These are phyloP conservation scores for Eidolon dupreanum DNA, from an alignment of 2,797 vertebrate species.

Conservation along the genomic window DNA sequence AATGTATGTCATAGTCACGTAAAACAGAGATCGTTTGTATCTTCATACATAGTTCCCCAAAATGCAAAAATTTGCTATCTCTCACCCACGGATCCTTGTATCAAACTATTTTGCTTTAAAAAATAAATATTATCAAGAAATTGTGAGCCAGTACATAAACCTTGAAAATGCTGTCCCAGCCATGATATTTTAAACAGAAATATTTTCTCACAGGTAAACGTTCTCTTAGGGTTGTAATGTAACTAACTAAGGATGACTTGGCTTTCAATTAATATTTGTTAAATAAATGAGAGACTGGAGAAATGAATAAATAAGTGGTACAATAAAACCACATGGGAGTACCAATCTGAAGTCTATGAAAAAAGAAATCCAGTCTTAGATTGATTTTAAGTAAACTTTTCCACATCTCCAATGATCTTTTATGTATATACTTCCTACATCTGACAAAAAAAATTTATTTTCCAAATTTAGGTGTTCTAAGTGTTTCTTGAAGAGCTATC, in stretches of 20 bases:
- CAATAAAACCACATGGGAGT: neutral
- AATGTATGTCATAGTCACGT: neutral
- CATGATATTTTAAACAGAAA: neutral
- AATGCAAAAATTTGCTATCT: neutral
- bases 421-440: neutral
- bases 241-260: neutral
- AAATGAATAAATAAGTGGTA: neutral
- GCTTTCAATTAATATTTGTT: slow-evolving; percentile 4
- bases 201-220: neutral
- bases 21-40: neutral
- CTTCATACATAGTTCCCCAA: neutral
- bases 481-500: neutral
- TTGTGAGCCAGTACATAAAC: neutral
- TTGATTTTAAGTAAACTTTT: neutral
- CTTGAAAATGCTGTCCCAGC: neutral
- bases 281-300: neutral
- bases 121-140: neutral
- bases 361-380: neutral
- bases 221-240: neutral
- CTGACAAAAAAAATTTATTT: neutral
- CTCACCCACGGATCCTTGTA: neutral
- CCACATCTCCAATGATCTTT: neutral
- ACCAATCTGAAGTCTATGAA: neutral
- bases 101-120: slow-evolving; percentile 25
- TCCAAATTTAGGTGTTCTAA: neutral